phyloP scores from a whole-genome alignment of 92 coral and sea anemone species.

The Phenganax marumi region DNA sequence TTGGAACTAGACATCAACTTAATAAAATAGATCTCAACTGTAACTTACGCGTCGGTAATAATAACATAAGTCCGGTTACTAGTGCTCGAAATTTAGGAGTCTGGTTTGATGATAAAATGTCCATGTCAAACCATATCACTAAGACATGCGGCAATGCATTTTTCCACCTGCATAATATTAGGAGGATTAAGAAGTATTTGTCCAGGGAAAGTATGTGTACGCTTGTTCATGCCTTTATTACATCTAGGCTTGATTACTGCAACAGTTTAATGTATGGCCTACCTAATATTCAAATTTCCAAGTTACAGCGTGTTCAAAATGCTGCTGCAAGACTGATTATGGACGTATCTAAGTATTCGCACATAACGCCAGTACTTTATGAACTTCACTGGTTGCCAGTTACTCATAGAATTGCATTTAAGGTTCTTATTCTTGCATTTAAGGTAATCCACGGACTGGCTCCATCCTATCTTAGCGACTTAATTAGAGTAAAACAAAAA shows the following conservation, averaged over 20 bases:
- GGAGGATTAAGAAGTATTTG: constrained; percentile 56
- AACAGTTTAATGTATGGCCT: constrained; percentile 56
- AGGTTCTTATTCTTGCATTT: constrained; percentile 46
- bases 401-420: constrained; percentile 45
- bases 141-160: constrained; percentile 46
- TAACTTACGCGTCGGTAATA: constrained; percentile 24
- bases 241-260: constrained; percentile 54
- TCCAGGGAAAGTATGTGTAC: constrained; percentile 43
- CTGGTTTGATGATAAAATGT: constrained; percentile 55
- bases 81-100: constrained; percentile 42
- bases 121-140: constrained; percentile 52
- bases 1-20: constrained; percentile 59
- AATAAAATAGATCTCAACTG: constrained; percentile 42
- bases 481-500: background rate
- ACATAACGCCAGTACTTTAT: constrained; percentile 49
- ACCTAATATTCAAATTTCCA: constrained; percentile 45
- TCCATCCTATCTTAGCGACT: constrained; percentile 31
- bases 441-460: constrained; percentile 41
- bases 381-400: constrained; percentile 56
- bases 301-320: constrained; percentile 56
- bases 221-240: constrained; percentile 57
- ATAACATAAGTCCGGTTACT: constrained; percentile 16
- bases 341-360: constrained; percentile 53
- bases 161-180: constrained; percentile 59
- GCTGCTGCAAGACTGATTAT: constrained; percentile 53